Base-by-base conservation (phyloP, 2,888 invertebrate species). In the Cheilosia impressa region DNA sequence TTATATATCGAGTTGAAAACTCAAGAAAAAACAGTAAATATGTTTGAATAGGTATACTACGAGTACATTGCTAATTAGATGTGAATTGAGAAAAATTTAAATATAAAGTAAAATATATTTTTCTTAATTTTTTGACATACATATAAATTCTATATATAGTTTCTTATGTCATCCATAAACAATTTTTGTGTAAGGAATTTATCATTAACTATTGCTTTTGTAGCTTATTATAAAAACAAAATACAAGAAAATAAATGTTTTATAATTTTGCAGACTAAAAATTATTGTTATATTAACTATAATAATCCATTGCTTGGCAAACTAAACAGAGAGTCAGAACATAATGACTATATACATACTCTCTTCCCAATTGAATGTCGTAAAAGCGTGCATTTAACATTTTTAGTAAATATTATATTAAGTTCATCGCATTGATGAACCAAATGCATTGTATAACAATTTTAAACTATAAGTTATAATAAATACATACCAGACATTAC, bases 221-320 rank as follows among this genome's bases (percentile, higher is more conserved):
- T 69, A 77, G 69, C 78, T 63, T 78, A 62, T 63, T 78, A 62
- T 27, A 52, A 60, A 31, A 47, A 50, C 15, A 55, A 38, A 52
- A 58, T 57, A 53, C n/a, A 27, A 47, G 15, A 34, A 43, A 43
- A 45, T 53, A 53, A 68, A 52, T 60, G 60, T 53, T 55, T 50
- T 22, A 43, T 71, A 50, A 68, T 66, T 80, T 73, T 60, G 45
- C 66, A 53, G 27, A 63, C 45, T 60, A 62, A 38, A 47, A 58
- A 69, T 45, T 55, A 81, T 85, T 84, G 79, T 84, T 79, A 81
- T 68, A 72, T 68, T 27, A 62, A 81, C 47, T 78, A 31, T 31
- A 76, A 62, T 85, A 66, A 72, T 76, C 45, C 6, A 77, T 80
- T 80, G 85, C 81, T 85, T 85, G 85, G 80, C 76, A 77, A 85